Percentiles rank a stretch among this genome's conserved stretches.
phyloP scores from a whole-genome alignment of 2,888 invertebrate species.

The Athripsodes cinereus region DNA sequence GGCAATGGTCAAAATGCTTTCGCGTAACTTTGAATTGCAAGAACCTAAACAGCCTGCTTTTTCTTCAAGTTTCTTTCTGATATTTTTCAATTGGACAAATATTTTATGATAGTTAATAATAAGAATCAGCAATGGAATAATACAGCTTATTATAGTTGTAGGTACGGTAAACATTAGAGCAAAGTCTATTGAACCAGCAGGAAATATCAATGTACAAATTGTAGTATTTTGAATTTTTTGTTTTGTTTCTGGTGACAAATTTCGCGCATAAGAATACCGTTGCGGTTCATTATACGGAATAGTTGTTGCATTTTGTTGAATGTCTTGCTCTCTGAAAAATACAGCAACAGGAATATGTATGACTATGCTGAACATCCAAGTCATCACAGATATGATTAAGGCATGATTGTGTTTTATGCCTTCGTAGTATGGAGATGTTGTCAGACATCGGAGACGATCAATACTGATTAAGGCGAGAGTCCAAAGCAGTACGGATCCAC shows the following conservation, averaged over 20 bases:
- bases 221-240: conserved; percentile 24
- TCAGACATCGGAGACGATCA: conserved; percentile 51
- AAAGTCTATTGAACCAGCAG: conserved; percentile 40
- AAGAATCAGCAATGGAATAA: conserved; percentile 48
- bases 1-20: conserved; percentile 35
- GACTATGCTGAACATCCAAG: conserved; percentile 45
- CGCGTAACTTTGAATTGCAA: conserved; percentile 39
- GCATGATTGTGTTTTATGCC: conserved; percentile 42
- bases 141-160: conserved; percentile 43
- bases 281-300: background rate
- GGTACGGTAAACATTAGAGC: conserved; percentile 48
- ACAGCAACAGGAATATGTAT: conserved; percentile 47
- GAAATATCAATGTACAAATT: conserved; percentile 51
- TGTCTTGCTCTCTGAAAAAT: conserved; percentile 42
- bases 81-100: conserved; percentile 36
- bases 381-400: conserved; percentile 37
- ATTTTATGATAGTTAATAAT: conserved; percentile 51
- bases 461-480: conserved; percentile 52
- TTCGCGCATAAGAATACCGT: background rate
- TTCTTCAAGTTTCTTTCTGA: conserved; percentile 22
- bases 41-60: conserved; percentile 17
- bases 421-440: conserved; percentile 50
- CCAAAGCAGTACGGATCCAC: conserved; percentile 53
- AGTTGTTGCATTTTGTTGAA: conserved; percentile 28
- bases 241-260: background rate